Conservation (phyloP, 1,140 invertebrate species). For the Cyphomyrmex costatus region DNA sequence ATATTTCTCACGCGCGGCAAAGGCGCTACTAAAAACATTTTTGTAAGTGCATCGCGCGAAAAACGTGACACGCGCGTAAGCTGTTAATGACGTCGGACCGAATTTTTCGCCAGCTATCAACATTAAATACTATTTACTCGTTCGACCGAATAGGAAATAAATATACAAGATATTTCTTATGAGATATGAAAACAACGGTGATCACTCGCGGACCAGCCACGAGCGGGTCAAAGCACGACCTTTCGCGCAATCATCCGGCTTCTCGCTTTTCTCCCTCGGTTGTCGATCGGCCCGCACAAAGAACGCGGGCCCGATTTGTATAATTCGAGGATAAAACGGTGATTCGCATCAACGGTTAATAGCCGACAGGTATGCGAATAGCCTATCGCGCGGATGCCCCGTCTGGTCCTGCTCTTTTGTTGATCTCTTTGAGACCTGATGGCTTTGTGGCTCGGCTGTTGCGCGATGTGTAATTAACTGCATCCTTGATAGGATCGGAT, state of each 20-base stretch:
- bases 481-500: constrained; percentile 71
- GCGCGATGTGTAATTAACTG: constrained; percentile 72
- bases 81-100: constrained; percentile 34
- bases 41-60: constrained; percentile 38
- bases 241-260: constrained; percentile 41
- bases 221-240: constrained; percentile 63
- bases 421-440: constrained; percentile 53
- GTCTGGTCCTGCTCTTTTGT: constrained; percentile 53
- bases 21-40: constrained; percentile 53
- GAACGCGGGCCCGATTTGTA: constrained; percentile 63
- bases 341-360: constrained; percentile 73
- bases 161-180: constrained; percentile 25
- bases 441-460: constrained; percentile 59
- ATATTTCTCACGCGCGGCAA: constrained; percentile 47
- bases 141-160: constrained; percentile 10
- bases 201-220: background rate
- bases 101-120: constrained; percentile 31
- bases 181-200: background rate
- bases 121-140: constrained; percentile 51
- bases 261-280: constrained; percentile 27
- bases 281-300: constrained; percentile 59
- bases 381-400: constrained; percentile 11
- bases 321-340: constrained; percentile 74
- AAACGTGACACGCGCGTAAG: constrained; percentile 25
- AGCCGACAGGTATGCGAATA: constrained; percentile 64